Evolutionary conservation across 2,888 invertebrate genomes (phyloP), one percentile per base, ranked within the genome.

Genomic region (Ochropleura leucogaster): DNA sequence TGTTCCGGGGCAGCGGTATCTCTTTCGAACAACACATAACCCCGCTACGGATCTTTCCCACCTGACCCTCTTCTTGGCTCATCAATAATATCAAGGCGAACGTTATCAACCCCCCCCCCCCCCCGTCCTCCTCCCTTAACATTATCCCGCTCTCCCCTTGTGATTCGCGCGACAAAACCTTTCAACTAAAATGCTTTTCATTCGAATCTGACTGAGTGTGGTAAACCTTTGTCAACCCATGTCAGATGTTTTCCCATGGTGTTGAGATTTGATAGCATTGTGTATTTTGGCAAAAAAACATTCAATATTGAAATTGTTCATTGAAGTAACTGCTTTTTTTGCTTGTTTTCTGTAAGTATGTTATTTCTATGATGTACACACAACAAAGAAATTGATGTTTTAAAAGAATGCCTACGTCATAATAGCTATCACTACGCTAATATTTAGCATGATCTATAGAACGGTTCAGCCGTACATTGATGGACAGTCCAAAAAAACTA

Each of bases 121-220:
- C 8, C 30, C 18, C n/a, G 16, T 16, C 5, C 30, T 8, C 53
- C 42, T 3, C 63, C 72, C 51, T 3, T 5, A 0, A 44, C 5
- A 18, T 4, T 16, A 62, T 30, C 46, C 74, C 73, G 3, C 8
- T 16, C 47, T 14, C 4, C 44, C 49, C 40, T 49, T 71, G 40
- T 51, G 62, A 51, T 62, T 55, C 18, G 10, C 30, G 46, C 14
- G 10, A 40, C n/a, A 46, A 59, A 30, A 44, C 80, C 80, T 68
- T 74, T 80, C 42, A 78, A 12, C 30, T 47, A 51, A 40, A 74
- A 66, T 49, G 68, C 30, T 68, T 55, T 75, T 63, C 75, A 68
- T 68, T 77, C 16, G 18, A 49, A 68, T 59, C n/a, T n/a, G 0
- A 53, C 51, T n/a, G n/a, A 47, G 49, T 18, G 42, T n/a, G n/a